phyloP scores from a whole-genome alignment of 2,113 vertebrate genomes.

The Bagarius yarrelli region DNA sequence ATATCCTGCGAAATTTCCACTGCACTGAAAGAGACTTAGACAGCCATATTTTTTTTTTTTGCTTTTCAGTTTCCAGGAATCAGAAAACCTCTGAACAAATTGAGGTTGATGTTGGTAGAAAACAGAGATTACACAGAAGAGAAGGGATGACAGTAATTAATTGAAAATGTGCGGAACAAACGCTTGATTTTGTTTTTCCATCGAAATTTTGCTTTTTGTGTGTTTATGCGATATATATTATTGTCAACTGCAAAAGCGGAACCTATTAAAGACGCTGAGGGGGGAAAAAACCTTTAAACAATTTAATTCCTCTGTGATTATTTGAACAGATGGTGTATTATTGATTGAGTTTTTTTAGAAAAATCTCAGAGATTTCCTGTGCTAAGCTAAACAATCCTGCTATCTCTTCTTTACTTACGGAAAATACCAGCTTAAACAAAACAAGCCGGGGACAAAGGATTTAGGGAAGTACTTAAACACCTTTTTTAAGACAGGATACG shows the following conservation, averaged over 20 bases:
- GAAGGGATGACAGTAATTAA: not conserved
- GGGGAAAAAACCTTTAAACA: no score
- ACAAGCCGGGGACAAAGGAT: not conserved
- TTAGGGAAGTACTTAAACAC: not conserved
- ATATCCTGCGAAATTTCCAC: not conserved
- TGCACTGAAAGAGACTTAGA: no score
- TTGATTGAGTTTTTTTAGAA: constrained; percentile 15
- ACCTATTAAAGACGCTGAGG: not conserved
- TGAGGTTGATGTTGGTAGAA: constrained; percentile 4
- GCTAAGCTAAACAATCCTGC: not conserved
- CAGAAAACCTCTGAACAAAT: not conserved
- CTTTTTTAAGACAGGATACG: not conserved
- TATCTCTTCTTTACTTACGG: not conserved
- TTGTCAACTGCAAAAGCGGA: not conserved
- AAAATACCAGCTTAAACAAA: not conserved
- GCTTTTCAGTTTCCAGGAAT: not conserved
- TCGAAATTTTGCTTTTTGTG: not conserved
- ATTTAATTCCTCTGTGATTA: not conserved
- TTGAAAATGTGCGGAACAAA: not conserved
- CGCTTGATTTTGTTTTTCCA: not conserved
- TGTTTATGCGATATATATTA: constrained; percentile 2
- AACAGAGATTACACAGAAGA: constrained; percentile 22
- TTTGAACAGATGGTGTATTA: constrained; percentile 20
- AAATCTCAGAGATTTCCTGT: constrained; percentile 19
- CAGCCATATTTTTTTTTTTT: not conserved